Evolutionary conservation across 1,140 invertebrate species (phyloP), one percentile per base, ranked within the genome.

Genomic region (Capitella teleta): DNA sequence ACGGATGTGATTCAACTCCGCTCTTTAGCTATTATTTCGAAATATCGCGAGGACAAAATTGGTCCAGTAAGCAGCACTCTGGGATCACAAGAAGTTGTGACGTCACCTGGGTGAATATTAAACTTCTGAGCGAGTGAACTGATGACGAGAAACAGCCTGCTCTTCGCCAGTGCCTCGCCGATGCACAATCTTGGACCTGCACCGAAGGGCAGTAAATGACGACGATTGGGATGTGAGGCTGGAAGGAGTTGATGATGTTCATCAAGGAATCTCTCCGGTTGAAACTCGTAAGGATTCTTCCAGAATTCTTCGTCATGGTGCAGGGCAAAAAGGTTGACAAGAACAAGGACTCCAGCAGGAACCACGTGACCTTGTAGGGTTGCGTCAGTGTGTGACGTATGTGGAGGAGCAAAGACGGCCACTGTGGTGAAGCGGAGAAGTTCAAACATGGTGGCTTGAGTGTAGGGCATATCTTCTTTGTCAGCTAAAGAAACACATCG

Each of bases 271-370:
- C 83, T 66, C 56, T 83, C 82, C 0, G 83, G 82, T 1, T 77
- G 70, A 54, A 85, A 86, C 21, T 73, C 68, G 34, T 82, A 68
- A 0, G 84, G 82, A 62, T 85, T 76, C 1, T 74, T 70, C 82
- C 82, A 86, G 1, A 57, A 3, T 14, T 45, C 41, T 1, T 61
- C 53, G 55, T 74, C 72, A 21, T 56, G 57, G 19, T 52, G 43
- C 26, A 57, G 54, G 8, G 58, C 57, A 40, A 59, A 62, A 19
- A 67, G 48, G 49, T 74, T 68, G 19, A 58, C 42, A 10, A 72
- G 44, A 2, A 74, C 57, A 6, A 59, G 46, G n/a, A 66, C 60
- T 26, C 58, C 60, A 48, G 61, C 55, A 12, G 65, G 63, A 28
- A 74, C 59, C 16, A 54, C 48, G 49, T 64, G 68, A 3, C 68